A percentile compares a stretch with the other conserved stretches of the same genome.
These are phyloP conservation scores for Coenobita brevimanus DNA, from an alignment of 1,140 invertebrate species.

Conservation along the genomic window DNA sequence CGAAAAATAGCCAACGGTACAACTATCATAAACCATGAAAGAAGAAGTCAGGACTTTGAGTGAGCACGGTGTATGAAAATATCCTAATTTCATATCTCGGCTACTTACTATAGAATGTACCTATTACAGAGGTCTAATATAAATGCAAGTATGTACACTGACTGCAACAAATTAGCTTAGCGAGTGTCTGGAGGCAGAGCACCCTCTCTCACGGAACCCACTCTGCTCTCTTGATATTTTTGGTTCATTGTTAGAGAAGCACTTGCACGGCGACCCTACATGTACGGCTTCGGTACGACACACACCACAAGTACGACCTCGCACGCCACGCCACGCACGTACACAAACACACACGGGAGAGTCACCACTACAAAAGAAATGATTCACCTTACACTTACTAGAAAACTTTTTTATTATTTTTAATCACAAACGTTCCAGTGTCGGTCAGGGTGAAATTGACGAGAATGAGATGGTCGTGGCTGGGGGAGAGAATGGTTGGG, in stretches of 20 bases:
- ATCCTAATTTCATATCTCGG: conserved; percentile 50
- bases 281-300: too few relatives aligned
- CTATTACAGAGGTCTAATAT: conserved; percentile 45
- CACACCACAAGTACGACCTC: too few relatives aligned
- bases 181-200: background rate
- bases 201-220: too few relatives aligned
- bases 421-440: conserved; percentile 45
- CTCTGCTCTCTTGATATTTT: background rate
- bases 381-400: conserved; percentile 17
- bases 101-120: conserved; percentile 48
- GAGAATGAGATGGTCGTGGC: background rate
- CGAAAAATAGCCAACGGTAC: conserved; percentile 56
- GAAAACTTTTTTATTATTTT: conserved; percentile 27
- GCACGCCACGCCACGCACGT: too few relatives aligned
- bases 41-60: conserved; percentile 37
- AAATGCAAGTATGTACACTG: conserved; percentile 30
- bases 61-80: conserved; percentile 55
- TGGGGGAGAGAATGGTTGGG: background rate
- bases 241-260: background rate
- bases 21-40: conserved; percentile 41
- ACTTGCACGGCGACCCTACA: too few relatives aligned
- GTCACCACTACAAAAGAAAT: background rate
- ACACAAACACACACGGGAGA: background rate
- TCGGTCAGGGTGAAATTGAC: background rate
- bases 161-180: conserved; percentile 40